These are phyloP conservation scores for Slavum lentiscoides DNA, from an alignment of 2,888 invertebrate species.

Conservation along the genomic window DNA sequence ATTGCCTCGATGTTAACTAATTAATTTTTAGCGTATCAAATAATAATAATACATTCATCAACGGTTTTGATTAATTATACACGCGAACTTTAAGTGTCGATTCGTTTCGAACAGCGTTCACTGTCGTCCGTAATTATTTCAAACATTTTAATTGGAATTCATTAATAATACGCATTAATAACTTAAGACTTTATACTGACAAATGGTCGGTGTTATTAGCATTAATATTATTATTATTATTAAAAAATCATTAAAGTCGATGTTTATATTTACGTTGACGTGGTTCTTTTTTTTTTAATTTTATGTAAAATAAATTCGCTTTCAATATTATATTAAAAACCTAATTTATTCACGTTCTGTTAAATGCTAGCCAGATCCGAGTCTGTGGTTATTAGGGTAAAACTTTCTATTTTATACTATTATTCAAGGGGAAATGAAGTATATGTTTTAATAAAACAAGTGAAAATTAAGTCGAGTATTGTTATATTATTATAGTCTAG, in stretches of 20 bases:
- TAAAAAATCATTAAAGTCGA: slow-evolving; percentile 32
- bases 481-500: not conserved
- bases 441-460: not conserved
- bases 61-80: slow-evolving; percentile 45
- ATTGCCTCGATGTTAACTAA: slow-evolving; percentile 14
- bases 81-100: slow-evolving; percentile 9
- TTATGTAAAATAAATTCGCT: not conserved
- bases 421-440: not conserved
- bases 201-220: not conserved
- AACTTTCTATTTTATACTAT: slow-evolving; percentile 25
- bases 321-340: slow-evolving; percentile 1
- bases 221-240: slow-evolving; percentile 18
- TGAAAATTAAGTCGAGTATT: not conserved
- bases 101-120: slow-evolving; percentile 7
- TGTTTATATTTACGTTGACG: slow-evolving; percentile 25
- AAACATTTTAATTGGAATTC: slow-evolving; percentile 34
- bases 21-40: slow-evolving; percentile 24
- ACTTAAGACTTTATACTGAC: slow-evolving; percentile 14
- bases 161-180: slow-evolving; percentile 34
- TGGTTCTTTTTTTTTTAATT: slow-evolving; percentile 6
- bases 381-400: not conserved
- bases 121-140: slow-evolving; percentile 5
- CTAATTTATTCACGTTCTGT: slow-evolving; percentile 3
- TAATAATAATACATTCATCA: slow-evolving; percentile 12
- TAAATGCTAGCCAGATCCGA: not conserved